Conservation (phyloP, 2,113 vertebrate species). For the Osmerus mordax region DNA sequence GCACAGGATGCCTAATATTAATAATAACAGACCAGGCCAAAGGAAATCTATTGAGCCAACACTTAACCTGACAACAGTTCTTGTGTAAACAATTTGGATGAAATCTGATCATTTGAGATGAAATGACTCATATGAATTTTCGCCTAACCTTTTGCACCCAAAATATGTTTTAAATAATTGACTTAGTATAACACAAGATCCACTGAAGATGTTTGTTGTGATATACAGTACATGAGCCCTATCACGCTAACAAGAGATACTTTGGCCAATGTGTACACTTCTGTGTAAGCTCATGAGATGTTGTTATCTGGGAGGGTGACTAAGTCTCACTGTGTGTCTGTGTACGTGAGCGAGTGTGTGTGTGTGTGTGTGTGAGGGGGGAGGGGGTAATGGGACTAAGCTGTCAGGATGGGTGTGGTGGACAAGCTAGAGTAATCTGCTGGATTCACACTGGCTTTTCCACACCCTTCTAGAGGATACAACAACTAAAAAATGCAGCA, state of each 20-base stretch:
- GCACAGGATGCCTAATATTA: conserved; percentile 19
- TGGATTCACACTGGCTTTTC: conserved; percentile 68
- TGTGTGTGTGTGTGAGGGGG: background rate
- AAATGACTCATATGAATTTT: background rate
- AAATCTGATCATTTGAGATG: conserved; percentile 33
- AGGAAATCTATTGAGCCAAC: conserved; percentile 22
- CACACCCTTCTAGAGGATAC: conserved; percentile 63
- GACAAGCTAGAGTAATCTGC: conserved; percentile 64
- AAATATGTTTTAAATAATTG: too few relatives aligned
- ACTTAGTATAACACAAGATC: too few relatives aligned
- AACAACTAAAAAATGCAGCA: conserved; percentile 51
- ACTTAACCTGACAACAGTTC: conserved; percentile 23
- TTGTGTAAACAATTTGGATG: conserved; percentile 31
- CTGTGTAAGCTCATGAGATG: background rate
- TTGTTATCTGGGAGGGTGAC: conserved; percentile 2
- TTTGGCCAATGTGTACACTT: too few relatives aligned
- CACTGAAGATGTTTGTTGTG: too few relatives aligned
- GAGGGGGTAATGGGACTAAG: background rate
- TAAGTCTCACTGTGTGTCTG: conserved; percentile 8
- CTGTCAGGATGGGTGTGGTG: conserved; percentile 61
- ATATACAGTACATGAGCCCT: too few relatives aligned
- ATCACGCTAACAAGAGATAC: too few relatives aligned
- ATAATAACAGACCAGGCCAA: conserved; percentile 18
- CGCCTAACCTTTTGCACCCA: too few relatives aligned
- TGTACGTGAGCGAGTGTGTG: conserved; percentile 8